phyloP scores from a whole-genome alignment of 2,797 vertebrate genomes.

The Melanitta fusca region DNA sequence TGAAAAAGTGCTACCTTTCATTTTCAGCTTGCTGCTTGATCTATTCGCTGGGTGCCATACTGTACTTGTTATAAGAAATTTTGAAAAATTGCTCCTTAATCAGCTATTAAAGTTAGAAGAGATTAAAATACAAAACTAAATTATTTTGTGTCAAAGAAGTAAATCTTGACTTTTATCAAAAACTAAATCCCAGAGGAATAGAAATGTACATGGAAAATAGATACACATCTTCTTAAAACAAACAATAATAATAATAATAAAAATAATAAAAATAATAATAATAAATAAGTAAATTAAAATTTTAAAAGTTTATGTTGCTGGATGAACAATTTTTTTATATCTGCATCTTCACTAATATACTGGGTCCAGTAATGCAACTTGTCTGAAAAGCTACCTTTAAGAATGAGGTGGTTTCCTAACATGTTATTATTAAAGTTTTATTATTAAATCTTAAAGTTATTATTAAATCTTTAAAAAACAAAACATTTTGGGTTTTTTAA shows the following conservation, averaged over 20 bases:
- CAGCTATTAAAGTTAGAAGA: background rate
- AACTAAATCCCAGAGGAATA: background rate
- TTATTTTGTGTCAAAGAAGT: background rate
- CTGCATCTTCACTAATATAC: background rate
- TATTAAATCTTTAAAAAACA: background rate
- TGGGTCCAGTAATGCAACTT: background rate
- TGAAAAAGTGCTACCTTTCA: background rate
- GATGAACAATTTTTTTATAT: background rate
- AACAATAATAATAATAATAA: background rate
- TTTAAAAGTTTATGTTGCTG: background rate
- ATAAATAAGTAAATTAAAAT: background rate
- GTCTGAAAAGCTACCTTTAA: background rate
- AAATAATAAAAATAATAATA: background rate
- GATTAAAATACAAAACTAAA: conserved; percentile 23
- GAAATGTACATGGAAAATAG: background rate
- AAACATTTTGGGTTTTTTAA: background rate
- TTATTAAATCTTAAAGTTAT: background rate
- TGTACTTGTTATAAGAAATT: background rate
- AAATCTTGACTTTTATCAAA: background rate
- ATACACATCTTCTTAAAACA: background rate
- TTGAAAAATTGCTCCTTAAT: background rate
- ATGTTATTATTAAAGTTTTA: too few species aligned
- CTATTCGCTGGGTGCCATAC: background rate
- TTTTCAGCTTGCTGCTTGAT: background rate
- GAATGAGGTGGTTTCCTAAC: background rate